Percentiles rank a stretch among this genome's conserved stretches.
These are phyloP conservation scores for Drosophila ezoana DNA, from an alignment of 2,888 invertebrate species.

Conservation along the genomic window DNA sequence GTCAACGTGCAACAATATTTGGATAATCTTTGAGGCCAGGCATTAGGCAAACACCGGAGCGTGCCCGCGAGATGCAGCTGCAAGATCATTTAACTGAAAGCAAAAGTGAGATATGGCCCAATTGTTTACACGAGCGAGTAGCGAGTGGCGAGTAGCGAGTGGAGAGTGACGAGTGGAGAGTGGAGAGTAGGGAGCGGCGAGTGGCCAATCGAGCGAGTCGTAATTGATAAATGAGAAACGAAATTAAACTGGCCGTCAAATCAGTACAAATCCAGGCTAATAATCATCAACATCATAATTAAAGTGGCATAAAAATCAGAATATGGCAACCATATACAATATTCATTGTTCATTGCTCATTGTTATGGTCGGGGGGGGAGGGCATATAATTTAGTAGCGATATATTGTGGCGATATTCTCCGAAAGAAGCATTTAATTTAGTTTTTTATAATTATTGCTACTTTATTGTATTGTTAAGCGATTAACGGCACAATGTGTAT, in stretches of 20 bases:
- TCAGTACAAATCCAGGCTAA: constrained; percentile 52
- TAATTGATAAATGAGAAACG: too few species aligned
- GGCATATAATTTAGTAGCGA: constrained; percentile 24
- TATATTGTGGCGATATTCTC: constrained; percentile 20
- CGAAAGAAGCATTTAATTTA: constrained; percentile 70
- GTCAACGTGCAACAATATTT: constrained; percentile 78
- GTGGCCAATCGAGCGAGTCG: neutral
- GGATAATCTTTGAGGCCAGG: constrained; percentile 66
- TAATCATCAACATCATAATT: constrained; percentile 53
- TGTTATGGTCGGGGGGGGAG: constrained; percentile 44
- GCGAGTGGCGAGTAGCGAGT: neutral
- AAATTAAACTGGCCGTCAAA: neutral
- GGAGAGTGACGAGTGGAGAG: neutral
- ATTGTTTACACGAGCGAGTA: constrained; percentile 17
- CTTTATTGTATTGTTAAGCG: constrained; percentile 84
- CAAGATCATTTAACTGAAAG: constrained; percentile 2
- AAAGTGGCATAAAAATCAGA: constrained; percentile 72
- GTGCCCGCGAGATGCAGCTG: constrained; percentile 34
- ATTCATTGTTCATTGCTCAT: constrained; percentile 49
- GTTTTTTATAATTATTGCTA: constrained; percentile 83
- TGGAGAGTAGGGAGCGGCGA: neutral
- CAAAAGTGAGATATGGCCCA: constrained; percentile 20
- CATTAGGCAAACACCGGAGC: constrained; percentile 34
- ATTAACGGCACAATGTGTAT: constrained; percentile 68
- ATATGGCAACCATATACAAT: constrained; percentile 75